Percentiles rank a stretch among this genome's conserved stretches.
Conservation (phyloP, 2,888 invertebrate genomes). For the Erebia aethiops region DNA sequence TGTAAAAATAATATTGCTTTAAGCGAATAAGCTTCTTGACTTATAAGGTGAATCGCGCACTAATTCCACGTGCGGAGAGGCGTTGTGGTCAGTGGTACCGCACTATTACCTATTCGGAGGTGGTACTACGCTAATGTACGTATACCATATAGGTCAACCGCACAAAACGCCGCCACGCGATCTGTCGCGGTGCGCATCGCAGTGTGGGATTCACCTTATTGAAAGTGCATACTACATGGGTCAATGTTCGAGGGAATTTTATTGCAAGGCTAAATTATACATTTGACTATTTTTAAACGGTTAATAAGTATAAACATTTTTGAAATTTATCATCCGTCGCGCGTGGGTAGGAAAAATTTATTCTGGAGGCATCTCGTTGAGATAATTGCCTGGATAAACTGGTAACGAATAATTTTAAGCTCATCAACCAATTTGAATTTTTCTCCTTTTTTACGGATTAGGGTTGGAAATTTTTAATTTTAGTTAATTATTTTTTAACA, state of each 20-base stretch:
- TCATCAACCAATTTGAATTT: slow-evolving; percentile 37
- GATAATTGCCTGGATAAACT: slow-evolving; percentile 64
- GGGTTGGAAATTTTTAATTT: background rate
- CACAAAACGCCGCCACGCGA: too few relatives aligned
- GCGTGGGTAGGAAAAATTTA: slow-evolving; percentile 46
- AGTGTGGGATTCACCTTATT: too few relatives aligned
- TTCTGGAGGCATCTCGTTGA: slow-evolving; percentile 49
- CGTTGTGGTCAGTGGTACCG: too few relatives aligned
- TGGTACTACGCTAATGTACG: too few relatives aligned
- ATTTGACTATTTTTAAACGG: slow-evolving; percentile 13
- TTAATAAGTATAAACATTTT: slow-evolving; percentile 28
- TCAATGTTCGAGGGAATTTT: background rate
- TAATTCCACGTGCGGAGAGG: too few relatives aligned
- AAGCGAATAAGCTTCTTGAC: too few relatives aligned
- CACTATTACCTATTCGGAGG: too few relatives aligned
- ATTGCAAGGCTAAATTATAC: background rate
- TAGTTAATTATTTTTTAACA: background rate
- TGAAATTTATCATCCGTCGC: slow-evolving; percentile 43
- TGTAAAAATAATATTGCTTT: too few relatives aligned
- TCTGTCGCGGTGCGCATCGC: too few relatives aligned
- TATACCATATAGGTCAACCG: too few relatives aligned
- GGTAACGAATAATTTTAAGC: slow-evolving; percentile 52
- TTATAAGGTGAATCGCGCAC: too few relatives aligned
- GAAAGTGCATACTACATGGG: background rate
- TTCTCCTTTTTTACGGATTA: slow-evolving; percentile 26